Conservation (phyloP, 2,113 vertebrate species). For the Australoheros scitulus region DNA sequence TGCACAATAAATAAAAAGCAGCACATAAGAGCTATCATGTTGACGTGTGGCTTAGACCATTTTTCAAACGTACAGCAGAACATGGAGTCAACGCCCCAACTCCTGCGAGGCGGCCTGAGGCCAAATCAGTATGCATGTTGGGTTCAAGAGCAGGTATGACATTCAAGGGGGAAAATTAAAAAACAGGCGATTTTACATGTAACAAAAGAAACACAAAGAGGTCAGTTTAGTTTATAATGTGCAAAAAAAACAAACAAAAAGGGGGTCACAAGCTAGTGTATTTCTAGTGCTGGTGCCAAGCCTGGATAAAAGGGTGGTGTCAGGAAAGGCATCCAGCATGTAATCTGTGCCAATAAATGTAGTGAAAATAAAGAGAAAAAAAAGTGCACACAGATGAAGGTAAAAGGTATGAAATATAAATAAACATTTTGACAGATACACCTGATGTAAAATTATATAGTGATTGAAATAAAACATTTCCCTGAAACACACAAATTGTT, state of each 20-base stretch:
- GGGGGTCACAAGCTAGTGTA: background rate
- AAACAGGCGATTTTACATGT: background rate
- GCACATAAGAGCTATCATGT: background rate
- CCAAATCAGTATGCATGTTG: background rate
- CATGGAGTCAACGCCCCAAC: background rate
- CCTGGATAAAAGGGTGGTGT: background rate
- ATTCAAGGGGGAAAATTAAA: background rate
- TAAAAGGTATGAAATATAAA: background rate
- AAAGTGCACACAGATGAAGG: background rate
- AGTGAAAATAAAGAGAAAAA: background rate
- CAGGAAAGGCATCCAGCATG: background rate
- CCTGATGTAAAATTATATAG: background rate
- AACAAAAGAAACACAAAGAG: conserved; percentile 4
- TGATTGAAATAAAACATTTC: background rate
- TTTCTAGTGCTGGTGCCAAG: too few species aligned
- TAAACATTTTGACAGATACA: background rate
- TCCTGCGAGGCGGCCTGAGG: background rate
- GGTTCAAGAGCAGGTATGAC: background rate
- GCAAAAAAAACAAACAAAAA: background rate
- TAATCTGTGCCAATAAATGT: background rate
- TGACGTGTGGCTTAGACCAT: background rate
- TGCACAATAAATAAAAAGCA: background rate
- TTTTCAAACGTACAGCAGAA: background rate
- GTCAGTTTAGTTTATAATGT: background rate
- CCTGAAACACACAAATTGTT: background rate